Evolutionary conservation across 2,888 invertebrate species (phyloP).

Genomic region (Busseola fusca): DNA sequence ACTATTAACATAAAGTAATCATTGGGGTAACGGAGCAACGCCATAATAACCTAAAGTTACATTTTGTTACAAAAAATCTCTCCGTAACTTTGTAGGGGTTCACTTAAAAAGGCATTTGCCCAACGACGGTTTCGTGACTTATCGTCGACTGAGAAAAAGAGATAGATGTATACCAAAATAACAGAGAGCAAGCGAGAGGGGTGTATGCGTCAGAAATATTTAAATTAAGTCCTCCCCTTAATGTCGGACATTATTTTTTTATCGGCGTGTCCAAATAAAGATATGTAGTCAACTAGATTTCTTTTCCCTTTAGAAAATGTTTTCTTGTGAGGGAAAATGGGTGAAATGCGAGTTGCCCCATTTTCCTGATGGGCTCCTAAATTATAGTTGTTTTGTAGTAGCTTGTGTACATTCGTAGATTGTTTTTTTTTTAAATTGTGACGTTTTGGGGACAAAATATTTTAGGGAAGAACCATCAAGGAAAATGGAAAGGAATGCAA

Average conservation of each 20-base stretch:
- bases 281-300: slow-evolving; percentile 75
- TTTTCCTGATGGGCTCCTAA: slow-evolving; percentile 56
- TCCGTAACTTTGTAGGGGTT: slow-evolving; percentile 71
- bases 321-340: slow-evolving; percentile 63
- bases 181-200: slow-evolving; percentile 64
- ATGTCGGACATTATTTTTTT: slow-evolving; percentile 88
- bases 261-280: slow-evolving; percentile 84
- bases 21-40: slow-evolving; percentile 72
- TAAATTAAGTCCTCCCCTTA: slow-evolving; percentile 86
- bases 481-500: slow-evolving; percentile 19
- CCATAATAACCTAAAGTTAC: slow-evolving; percentile 67
- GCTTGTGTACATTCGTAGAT: slow-evolving; percentile 48
- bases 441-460: slow-evolving; percentile 19
- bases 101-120: slow-evolving; percentile 87
- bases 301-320: slow-evolving; percentile 66
- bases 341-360: slow-evolving; percentile 56
- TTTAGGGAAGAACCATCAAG: not conserved
- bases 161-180: slow-evolving; percentile 60
- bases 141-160: slow-evolving; percentile 72
- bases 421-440: slow-evolving; percentile 34
- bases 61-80: slow-evolving; percentile 73
- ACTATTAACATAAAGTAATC: slow-evolving; percentile 68
- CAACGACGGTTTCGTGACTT: slow-evolving; percentile 76
- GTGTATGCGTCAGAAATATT: slow-evolving; percentile 80
- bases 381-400: slow-evolving; percentile 55